These are phyloP conservation scores for Drosophila nigromelanica DNA, from an alignment of 1,140 invertebrate species.

Conservation along the genomic window DNA sequence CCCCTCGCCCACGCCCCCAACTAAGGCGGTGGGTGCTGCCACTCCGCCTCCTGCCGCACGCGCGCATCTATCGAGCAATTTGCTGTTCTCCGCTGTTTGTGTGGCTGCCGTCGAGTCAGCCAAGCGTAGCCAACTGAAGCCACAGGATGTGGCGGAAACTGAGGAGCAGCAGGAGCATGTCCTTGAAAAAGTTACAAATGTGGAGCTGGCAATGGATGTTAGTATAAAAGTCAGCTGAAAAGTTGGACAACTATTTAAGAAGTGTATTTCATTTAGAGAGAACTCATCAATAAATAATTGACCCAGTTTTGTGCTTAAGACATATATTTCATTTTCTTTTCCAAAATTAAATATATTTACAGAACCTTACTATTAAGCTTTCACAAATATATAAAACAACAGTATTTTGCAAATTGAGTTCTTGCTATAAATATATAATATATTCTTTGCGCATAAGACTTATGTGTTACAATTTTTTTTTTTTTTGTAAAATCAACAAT, in stretches of 20 bases:
- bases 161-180: constrained; percentile 20
- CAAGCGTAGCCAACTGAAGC: constrained; percentile 48
- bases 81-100: constrained; percentile 72
- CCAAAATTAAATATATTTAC: no score
- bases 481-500: no score
- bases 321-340: no score
- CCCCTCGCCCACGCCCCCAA: constrained; percentile 40
- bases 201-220: constrained; percentile 35
- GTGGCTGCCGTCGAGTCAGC: constrained; percentile 56
- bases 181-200: not conserved
- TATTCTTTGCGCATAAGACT: no score
- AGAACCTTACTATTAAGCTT: no score
- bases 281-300: constrained; percentile 19
- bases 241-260: constrained; percentile 19
- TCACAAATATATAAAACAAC: no score
- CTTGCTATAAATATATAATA: no score
- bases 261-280: constrained; percentile 8
- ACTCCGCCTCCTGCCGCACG: constrained; percentile 30
- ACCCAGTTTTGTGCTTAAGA: not conserved
- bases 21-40: not conserved
- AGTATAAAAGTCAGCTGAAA: constrained; percentile 42
- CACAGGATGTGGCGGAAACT: constrained; percentile 25
- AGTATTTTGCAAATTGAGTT: no score
- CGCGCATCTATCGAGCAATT: constrained; percentile 69
- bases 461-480: no score